Percentiles rank a stretch among this genome's conserved stretches.
Evolutionary conservation across 2,888 invertebrate species (phyloP).

Genomic region (Cecidostiba fungosa): DNA sequence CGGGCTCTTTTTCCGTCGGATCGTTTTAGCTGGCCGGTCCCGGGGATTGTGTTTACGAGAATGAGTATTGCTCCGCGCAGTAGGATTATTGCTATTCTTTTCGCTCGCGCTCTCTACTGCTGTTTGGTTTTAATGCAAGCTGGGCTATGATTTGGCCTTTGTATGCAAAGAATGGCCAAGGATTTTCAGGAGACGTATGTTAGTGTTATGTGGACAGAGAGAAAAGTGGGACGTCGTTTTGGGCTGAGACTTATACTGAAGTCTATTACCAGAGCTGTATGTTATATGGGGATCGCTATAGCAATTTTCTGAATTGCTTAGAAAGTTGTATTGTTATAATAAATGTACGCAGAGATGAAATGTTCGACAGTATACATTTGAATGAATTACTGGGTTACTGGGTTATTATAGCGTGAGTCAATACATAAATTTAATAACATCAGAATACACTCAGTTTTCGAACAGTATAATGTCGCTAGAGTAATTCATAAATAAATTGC

Average conservation of each 20-base stretch:
- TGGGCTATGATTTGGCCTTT: constrained; percentile 3
- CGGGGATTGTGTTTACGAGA: constrained; percentile 38
- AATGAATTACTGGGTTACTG: too few species aligned
- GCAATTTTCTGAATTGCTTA: too few species aligned
- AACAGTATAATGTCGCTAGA: too few species aligned
- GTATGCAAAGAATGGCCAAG: not conserved
- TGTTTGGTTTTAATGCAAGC: constrained; percentile 8
- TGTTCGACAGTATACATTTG: too few species aligned
- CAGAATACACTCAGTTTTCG: too few species aligned
- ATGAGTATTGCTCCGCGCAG: not conserved
- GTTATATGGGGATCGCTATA: too few species aligned
- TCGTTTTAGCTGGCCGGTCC: not conserved
- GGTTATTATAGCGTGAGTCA: too few species aligned
- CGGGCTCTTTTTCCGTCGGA: constrained; percentile 14
- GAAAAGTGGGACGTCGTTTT: not conserved
- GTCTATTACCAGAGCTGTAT: not conserved
- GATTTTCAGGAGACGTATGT: not conserved
- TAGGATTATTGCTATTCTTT: constrained; percentile 38
- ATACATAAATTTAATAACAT: too few species aligned
- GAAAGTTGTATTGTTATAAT: too few species aligned
- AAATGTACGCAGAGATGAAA: too few species aligned
- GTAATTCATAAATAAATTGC: too few species aligned
- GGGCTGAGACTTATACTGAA: not conserved
- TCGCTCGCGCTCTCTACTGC: not conserved
- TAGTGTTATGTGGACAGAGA: not conserved